Percentiles rank a stretch among this genome's conserved stretches.
Conservation (phyloP, 2,888 invertebrate genomes). For the Drosophila maculinotata region DNA sequence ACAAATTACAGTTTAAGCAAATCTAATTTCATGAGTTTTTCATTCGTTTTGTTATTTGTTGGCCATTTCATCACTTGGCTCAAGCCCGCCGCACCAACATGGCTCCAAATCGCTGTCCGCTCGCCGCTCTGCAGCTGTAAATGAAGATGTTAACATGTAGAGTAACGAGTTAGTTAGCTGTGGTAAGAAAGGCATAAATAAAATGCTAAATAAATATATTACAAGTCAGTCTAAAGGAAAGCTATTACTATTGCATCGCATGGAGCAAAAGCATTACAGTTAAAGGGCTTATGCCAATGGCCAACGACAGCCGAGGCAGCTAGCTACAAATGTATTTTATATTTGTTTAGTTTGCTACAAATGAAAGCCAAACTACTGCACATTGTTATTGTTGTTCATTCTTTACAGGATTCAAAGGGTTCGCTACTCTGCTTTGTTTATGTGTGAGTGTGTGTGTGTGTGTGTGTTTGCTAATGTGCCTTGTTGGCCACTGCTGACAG, state of each 20-base stretch:
- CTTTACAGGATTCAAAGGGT: slow-evolving; percentile 46
- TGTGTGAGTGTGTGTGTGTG: background rate
- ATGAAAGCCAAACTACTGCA: slow-evolving; percentile 47
- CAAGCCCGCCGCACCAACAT: slow-evolving; percentile 14
- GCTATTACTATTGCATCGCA: background rate
- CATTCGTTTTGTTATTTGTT: slow-evolving; percentile 31
- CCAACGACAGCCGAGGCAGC: slow-evolving; percentile 1
- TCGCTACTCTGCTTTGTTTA: background rate
- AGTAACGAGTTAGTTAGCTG: slow-evolving; percentile 7
- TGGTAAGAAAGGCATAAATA: background rate
- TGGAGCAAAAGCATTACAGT: slow-evolving; percentile 16
- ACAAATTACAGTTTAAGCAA: slow-evolving; percentile 7
- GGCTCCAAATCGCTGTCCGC: slow-evolving; percentile 17
- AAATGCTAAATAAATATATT: background rate
- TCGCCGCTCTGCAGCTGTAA: slow-evolving; percentile 37
- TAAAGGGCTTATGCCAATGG: slow-evolving; percentile 10
- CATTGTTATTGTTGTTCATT: slow-evolving; percentile 49
- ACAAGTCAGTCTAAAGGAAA: slow-evolving; percentile 7
- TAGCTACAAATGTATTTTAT: slow-evolving; percentile 28
- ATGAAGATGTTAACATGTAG: slow-evolving; percentile 25
- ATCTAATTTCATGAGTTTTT: slow-evolving; percentile 17
- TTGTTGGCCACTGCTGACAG: slow-evolving; percentile 53
- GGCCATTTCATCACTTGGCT: slow-evolving; percentile 26
- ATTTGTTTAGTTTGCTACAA: slow-evolving; percentile 37
- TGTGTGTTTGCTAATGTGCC: slow-evolving; percentile 30